Evolutionary conservation across 2,888 invertebrate genomes (phyloP).

Genomic region (Heteromyza rotundicornis): DNA sequence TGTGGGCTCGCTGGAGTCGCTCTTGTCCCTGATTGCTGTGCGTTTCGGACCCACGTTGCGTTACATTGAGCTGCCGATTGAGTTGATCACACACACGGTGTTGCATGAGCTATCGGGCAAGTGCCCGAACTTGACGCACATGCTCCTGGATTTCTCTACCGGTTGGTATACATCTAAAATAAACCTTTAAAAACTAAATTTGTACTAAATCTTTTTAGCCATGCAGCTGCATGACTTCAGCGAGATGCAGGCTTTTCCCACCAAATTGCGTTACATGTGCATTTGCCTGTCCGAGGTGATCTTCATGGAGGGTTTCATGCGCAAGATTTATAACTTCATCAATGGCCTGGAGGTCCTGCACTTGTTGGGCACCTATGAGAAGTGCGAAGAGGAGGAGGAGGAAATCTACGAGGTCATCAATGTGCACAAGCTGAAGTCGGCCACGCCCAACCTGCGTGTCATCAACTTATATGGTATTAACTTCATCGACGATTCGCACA

Average conservation of each 20-base stretch:
- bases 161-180: conserved; percentile 58
- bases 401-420: conserved; percentile 99
- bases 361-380: conserved; percentile 96
- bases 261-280: conserved; percentile 92
- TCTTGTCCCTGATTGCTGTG: conserved; percentile 85
- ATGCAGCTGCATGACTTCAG: conserved; percentile 99
- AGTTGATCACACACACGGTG: conserved; percentile 94
- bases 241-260: conserved; percentile 98
- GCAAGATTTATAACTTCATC: conserved; percentile 99
- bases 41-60: conserved; percentile 87
- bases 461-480: conserved; percentile 99
- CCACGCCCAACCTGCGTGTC: conserved; percentile 95
- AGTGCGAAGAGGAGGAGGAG: conserved; percentile 97
- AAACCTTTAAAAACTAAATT: background rate
- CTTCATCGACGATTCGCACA: conserved; percentile 98
- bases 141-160: conserved; percentile 97
- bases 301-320: conserved; percentile 99
- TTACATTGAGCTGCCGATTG: conserved; percentile 93
- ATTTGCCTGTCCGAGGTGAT: conserved; percentile 97
- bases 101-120: conserved; percentile 96
- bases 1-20: conserved; percentile 80
- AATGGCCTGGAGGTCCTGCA: conserved; percentile 95
- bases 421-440: conserved; percentile 97
- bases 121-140: conserved; percentile 93
- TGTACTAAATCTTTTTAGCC: conserved; percentile 64